Evolutionary conservation across 2,888 invertebrate species (phyloP), one percentile per base, ranked within the genome.

Genomic region (Aquatica leii): DNA sequence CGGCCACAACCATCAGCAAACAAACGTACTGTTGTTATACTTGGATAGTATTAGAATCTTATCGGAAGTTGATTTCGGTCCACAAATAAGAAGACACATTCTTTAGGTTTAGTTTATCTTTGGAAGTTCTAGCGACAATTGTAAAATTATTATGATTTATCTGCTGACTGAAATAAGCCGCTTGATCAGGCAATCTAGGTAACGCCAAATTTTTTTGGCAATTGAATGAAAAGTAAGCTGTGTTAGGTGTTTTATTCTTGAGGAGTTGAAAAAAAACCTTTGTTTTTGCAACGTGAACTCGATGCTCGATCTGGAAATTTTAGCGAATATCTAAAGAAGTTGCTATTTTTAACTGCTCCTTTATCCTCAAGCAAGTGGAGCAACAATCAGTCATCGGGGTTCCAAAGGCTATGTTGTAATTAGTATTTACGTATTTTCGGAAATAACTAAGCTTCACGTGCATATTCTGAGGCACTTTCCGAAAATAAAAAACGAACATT

Each of bases 141-240:
- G 58, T 58, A 14, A 58, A 52, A 18, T 58, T 43, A 41, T 57
- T 12, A 21, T 56, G 51, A 31, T 62, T 62, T 15, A 57, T 57
- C 21, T 57, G 57, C 20, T 58, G 57, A 17, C 52, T 46, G 34
- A 62, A 62, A 20, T 65, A 54, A 14, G 50, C 40, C 9, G 60
- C 46, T 55, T 64, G 60, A 40, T 64, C 52, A 11, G 60, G 59
- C 24, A 64, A 31, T 31, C 51, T 20, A 18, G 60, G 65, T 17
- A 65, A 21, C 11, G 48, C 51, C 15, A 65, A 49, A 24, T 59
- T 24, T 24, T 24, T 64, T 24, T 64, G 59, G 35, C 64, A 64
- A 12, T 64, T 59, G 35, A 64, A 64, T 2, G 43, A 43, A 15
- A 43, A 14, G 43, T 9, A 43, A 9, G 43, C 15, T 43, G 43